Evolutionary conservation across 2,888 invertebrate genomes (phyloP), one percentile per base, ranked within the genome.

Genomic region (Aleiodes leptofemur): DNA sequence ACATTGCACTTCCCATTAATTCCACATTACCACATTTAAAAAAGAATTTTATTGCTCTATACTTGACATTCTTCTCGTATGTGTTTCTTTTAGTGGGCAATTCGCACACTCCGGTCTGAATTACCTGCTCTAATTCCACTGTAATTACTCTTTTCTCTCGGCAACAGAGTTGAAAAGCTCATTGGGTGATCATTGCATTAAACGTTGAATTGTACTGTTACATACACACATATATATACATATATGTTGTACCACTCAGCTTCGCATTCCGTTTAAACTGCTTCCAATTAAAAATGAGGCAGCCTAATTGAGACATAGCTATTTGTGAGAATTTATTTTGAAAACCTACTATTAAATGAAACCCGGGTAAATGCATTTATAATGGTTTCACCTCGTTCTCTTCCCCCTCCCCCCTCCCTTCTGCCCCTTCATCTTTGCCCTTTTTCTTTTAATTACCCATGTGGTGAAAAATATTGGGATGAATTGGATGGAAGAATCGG

Each of bases 251-350:
- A 34, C 31, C 31, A 53, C 11, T 38, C 55, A 77, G 77, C 79
- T 68, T 80, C 77, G 82, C 84, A 87, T 86, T 85, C 85, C 86
- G 69, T 43, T 77, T 80, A 84, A 85, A 86, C 81, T 77, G 78
- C 82, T 72, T 43, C 82, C 86, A 86, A 88, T 88, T 86, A 86
- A 86, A 81, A 76, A 78, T 74, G 66, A 74, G 76, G 69, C 50
- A 74, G 77, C 79, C 84, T 88, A 88, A 89, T 89, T 89, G 88
- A 88, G 88, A 88, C 85, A 83, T 88, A 86, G 83, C 82, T 83
- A 86, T 84, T 84, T 83, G 83, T 77, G 69, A 79, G 83, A 84
- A 86, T 83, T 83, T 81, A 76, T 69, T 76, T 77, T 43, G 75
- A 71, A 77, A 82, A 79, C 77, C 77, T 48, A 69, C 75, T 70